A percentile compares a stretch with the other conserved stretches of the same genome.
Conservation (phyloP, 1,140 invertebrate genomes). For the Bombus cullumanus region DNA sequence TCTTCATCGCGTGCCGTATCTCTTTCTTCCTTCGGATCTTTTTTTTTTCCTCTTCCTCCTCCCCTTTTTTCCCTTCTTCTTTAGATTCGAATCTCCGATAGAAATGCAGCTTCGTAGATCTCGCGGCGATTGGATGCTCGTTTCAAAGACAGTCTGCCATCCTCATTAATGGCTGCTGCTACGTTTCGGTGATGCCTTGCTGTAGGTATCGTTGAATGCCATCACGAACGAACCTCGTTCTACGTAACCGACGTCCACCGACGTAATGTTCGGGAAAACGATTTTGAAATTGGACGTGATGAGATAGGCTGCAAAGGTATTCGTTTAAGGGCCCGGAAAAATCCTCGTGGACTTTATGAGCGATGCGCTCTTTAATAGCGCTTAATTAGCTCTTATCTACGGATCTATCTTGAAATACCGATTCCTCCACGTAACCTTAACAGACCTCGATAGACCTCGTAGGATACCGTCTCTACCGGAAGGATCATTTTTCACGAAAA, state of each 20-base stretch:
- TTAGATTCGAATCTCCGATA: slow-evolving; percentile 19
- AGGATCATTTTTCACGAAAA: neutral
- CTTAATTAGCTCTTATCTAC: slow-evolving; percentile 3
- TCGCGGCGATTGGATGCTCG: slow-evolving; percentile 6
- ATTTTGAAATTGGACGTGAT: slow-evolving; percentile 43
- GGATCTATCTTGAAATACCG: neutral
- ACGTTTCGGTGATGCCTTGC: slow-evolving; percentile 21
- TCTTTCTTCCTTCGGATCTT: neutral
- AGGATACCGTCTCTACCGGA: neutral
- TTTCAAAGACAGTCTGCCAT: slow-evolving; percentile 12
- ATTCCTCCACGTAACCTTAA: neutral
- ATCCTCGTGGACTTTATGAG: neutral
- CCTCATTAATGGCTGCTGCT: slow-evolving; percentile 27
- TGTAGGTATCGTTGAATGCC: slow-evolving; percentile 19
- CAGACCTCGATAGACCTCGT: neutral
- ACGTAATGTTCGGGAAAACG: slow-evolving; percentile 40
- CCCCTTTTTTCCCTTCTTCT: too few relatives aligned
- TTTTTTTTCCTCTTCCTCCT: neutral
- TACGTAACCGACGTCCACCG: neutral
- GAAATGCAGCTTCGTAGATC: neutral
- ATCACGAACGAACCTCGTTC: slow-evolving; percentile 22
- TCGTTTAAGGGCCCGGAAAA: neutral
- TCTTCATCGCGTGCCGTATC: slow-evolving; percentile 48
- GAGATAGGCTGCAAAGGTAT: slow-evolving; percentile 2
- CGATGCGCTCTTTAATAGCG: neutral